Percentiles rank a stretch among this genome's conserved stretches.
phyloP scores from a whole-genome alignment of 1,140 invertebrate genomes.

The Leptopilina clavipes region DNA sequence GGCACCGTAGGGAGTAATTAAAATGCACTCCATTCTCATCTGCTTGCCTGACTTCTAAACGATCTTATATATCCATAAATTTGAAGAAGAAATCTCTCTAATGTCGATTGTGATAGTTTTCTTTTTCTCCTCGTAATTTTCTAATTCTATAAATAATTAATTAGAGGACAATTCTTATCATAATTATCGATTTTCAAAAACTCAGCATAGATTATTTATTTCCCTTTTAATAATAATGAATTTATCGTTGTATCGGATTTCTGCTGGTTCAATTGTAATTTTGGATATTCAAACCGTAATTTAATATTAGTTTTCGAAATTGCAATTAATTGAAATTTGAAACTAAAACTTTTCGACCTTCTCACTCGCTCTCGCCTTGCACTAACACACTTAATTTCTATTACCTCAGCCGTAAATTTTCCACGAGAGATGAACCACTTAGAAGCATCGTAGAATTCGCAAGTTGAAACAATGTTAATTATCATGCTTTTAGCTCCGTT shows the following conservation, averaged over 20 bases:
- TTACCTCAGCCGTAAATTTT: slow-evolving; percentile 12
- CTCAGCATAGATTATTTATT: too few species aligned
- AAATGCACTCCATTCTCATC: not conserved
- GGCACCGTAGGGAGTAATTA: not conserved
- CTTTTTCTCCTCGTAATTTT: too few species aligned
- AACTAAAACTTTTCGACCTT: not conserved
- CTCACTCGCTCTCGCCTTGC: not conserved
- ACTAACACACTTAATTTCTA: slow-evolving; percentile 20
- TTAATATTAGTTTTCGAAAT: not conserved
- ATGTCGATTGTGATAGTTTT: too few species aligned
- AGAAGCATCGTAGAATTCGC: not conserved
- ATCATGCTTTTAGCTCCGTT: not conserved
- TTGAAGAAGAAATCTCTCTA: not conserved
- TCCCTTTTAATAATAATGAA: too few species aligned
- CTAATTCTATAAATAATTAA: too few species aligned
- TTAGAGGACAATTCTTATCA: too few species aligned
- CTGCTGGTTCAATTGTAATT: not conserved
- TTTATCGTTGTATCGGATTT: not conserved
- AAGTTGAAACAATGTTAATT: slow-evolving; percentile 11
- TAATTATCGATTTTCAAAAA: too few species aligned
- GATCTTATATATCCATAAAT: not conserved
- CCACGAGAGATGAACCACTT: slow-evolving; percentile 7
- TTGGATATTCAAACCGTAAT: not conserved
- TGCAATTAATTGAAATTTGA: slow-evolving; percentile 2
- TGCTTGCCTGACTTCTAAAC: not conserved